Base-by-base conservation (phyloP, 2,113 vertebrate genomes). In the Colossoma macropomum region DNA sequence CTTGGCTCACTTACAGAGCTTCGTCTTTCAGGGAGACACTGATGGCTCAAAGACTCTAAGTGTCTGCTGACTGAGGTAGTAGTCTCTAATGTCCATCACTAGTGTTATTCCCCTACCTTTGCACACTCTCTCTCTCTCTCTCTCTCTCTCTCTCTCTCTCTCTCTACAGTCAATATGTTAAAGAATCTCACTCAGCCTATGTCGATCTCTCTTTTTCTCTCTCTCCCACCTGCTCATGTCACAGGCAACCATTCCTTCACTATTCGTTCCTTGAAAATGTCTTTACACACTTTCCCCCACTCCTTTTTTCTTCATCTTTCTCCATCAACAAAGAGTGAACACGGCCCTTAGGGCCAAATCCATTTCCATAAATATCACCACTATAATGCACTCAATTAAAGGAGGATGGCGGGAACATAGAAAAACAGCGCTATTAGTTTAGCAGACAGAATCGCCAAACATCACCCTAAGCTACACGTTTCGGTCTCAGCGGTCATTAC, bases 351-450 rank as follows among this genome's bases (percentile, higher is more conserved):
- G 27, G 54, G 65, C 54, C 77, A 76, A 84, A 60, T 56, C 23
- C 10, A 80, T 84, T 77, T 77, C 45, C 81, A 83, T 84, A 73
- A 68, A 79, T 75, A 60, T 69, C 62, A 45, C 63, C 52, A 82
- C 60, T 45, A 82, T n/a, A 70, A 74, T 27, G 63, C 62, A 30
- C 45, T 59, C 59, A 80, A 86, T 66, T 74, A 59, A 48, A 48
- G 41, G 9, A 4, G 6, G 4, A 9, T 45, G 48, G 54, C 41
- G n/a, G 65, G 27, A 76, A 83, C 23, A 41, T 16, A 62, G 19
- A 32, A 76, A 73, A 84, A 45, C 69, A 32, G 25, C 27, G 12
- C 66, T 60, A 82, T 56, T 79, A 79, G 27, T 76, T 45, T 10
- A 72, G 52, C 56, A 32, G 21, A 77, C 52, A 69, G 59, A 59